Conservation (phyloP, 2,113 vertebrate species). For the Silurus asotus region DNA sequence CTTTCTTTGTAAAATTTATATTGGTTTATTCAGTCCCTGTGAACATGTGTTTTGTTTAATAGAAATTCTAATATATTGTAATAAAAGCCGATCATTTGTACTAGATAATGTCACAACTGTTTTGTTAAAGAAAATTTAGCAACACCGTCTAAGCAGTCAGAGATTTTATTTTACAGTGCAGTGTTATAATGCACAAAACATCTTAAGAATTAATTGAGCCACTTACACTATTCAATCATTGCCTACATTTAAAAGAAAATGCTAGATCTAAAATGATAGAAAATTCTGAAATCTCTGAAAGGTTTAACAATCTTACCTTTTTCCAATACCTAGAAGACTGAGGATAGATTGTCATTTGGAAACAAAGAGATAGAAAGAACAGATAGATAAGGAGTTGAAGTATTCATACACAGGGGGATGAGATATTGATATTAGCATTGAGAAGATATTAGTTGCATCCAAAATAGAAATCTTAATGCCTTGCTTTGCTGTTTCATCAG, state of each 20-base stretch:
- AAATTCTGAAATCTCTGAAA: not conserved
- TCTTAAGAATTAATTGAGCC: not conserved
- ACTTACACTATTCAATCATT: not conserved
- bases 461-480: not conserved
- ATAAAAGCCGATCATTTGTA: not conserved
- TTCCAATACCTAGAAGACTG: conserved; percentile 80
- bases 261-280: not conserved
- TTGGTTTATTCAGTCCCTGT: not conserved
- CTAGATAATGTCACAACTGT: not conserved
- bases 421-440: not conserved
- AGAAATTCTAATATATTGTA: no score
- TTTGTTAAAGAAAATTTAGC: not conserved
- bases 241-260: not conserved
- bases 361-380: conserved; percentile 30
- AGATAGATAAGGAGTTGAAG: conserved; percentile 14
- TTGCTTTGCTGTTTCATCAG: not conserved
- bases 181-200: not conserved
- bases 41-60: not conserved
- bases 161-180: not conserved
- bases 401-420: not conserved
- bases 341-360: conserved; percentile 57
- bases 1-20: not conserved
- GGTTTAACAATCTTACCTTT: conserved; percentile 72
- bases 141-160: not conserved
- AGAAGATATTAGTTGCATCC: not conserved